A percentile compares a stretch with the other conserved stretches of the same genome.
Conservation (phyloP, 2,797 vertebrate genomes). For the Anisognathus igniventris region DNA sequence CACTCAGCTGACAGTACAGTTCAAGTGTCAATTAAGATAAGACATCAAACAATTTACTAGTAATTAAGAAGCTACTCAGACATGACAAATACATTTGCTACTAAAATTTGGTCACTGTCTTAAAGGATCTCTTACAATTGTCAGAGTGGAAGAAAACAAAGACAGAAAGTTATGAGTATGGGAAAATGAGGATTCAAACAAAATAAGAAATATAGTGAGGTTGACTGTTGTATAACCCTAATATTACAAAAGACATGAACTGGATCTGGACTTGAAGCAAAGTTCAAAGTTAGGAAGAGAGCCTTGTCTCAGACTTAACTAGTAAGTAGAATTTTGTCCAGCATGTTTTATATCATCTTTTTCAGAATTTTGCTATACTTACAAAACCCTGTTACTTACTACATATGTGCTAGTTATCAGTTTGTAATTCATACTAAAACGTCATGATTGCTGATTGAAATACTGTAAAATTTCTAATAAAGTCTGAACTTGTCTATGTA, state of each 20-base stretch:
- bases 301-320: background rate
- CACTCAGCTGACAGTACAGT: conserved; percentile 35
- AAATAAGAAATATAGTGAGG: background rate
- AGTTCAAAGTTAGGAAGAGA: background rate
- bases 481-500: background rate
- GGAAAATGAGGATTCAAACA: background rate
- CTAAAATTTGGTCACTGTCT: conserved; percentile 3
- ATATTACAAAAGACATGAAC: background rate
- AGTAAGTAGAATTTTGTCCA: background rate
- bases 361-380: background rate
- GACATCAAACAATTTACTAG: conserved; percentile 10
- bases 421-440: background rate
- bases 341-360: background rate
- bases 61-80: conserved; percentile 24
- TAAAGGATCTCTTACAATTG: background rate
- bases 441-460: background rate
- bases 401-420: background rate
- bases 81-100: background rate
- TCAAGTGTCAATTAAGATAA: conserved; percentile 47
- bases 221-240: background rate
- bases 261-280: background rate
- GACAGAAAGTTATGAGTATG: background rate
- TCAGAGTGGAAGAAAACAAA: background rate
- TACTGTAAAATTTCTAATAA: background rate
- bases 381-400: background rate